These are phyloP conservation scores for Festucalex cinctus DNA, from an alignment of 2,113 vertebrate species.

Conservation along the genomic window DNA sequence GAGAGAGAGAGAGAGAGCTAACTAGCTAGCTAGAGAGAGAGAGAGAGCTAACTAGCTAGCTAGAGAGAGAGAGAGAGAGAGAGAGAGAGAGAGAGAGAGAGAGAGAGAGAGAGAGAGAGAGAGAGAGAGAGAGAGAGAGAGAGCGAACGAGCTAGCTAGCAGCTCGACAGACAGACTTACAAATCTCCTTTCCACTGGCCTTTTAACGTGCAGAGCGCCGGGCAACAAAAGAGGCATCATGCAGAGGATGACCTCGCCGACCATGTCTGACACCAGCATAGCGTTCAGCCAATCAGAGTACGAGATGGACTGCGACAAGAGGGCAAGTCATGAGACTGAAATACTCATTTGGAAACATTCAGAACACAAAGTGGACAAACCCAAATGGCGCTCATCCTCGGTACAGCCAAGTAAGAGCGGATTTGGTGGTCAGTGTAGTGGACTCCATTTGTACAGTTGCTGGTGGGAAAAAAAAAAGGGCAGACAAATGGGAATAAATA, in stretches of 20 bases:
- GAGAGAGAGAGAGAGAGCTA: too few species aligned
- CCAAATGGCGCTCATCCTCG: conserved; percentile 85
- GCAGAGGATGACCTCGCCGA: conserved; percentile 81
- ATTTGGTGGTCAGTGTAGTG: conserved; percentile 84
- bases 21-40: too few species aligned
- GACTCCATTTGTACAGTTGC: conserved; percentile 82
- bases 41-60: too few species aligned
- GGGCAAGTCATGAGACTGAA: not conserved
- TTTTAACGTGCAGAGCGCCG: conserved; percentile 74
- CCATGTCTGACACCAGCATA: conserved; percentile 75
- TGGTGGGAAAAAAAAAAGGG: conserved; percentile 31
- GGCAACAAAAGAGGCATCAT: conserved; percentile 74
- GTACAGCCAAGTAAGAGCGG: conserved; percentile 79
- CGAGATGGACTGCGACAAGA: conserved; percentile 80
- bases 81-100: too few species aligned
- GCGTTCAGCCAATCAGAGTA: conserved; percentile 88
- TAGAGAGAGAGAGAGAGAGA: too few species aligned
- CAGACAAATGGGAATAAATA: not conserved
- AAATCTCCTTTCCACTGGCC: conserved; percentile 80
- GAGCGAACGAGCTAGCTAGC: too few species aligned
- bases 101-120: too few species aligned
- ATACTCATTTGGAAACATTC: not conserved
- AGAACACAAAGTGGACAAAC: conserved; percentile 70
- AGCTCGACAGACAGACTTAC: too few species aligned
- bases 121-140: too few species aligned